A percentile compares a stretch with the other conserved stretches of the same genome.
These are phyloP conservation scores for Aspiorhynchus laticeps DNA, from an alignment of 2,113 vertebrate species.

Conservation along the genomic window DNA sequence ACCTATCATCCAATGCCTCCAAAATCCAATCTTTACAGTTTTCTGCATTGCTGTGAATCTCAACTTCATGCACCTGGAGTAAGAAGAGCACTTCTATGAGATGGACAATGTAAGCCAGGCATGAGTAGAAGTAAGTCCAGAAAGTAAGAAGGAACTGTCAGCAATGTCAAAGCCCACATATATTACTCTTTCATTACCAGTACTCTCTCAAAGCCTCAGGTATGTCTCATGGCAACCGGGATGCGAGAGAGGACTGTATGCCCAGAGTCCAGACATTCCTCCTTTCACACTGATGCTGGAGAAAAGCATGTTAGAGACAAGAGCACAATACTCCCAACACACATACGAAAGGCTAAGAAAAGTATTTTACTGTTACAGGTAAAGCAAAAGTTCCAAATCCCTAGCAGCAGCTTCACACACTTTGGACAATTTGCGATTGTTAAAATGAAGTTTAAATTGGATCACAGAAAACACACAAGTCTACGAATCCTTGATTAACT, in stretches of 20 bases:
- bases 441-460: not conserved
- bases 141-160: not conserved
- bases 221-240: slow-evolving; percentile 77
- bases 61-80: not conserved
- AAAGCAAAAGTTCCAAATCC: not conserved
- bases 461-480: not conserved
- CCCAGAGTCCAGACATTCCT: slow-evolving; percentile 51
- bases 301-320: not conserved
- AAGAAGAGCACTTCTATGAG: not conserved
- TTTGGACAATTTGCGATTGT: not conserved
- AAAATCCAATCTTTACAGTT: not conserved
- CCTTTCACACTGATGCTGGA: slow-evolving; percentile 53
- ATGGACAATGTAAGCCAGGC: not conserved
- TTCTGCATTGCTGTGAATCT: not conserved
- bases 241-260: slow-evolving; percentile 64
- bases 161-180: slow-evolving; percentile 31
- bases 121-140: not conserved
- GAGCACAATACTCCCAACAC: not conserved
- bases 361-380: not conserved
- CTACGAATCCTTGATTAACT: not conserved
- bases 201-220: slow-evolving; percentile 67
- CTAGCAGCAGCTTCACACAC: not conserved
- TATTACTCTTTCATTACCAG: slow-evolving; percentile 67
- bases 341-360: not conserved
- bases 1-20: not conserved